Evolutionary conservation across 2,113 vertebrate species (phyloP).

Genomic region (Lynx canadensis): DNA sequence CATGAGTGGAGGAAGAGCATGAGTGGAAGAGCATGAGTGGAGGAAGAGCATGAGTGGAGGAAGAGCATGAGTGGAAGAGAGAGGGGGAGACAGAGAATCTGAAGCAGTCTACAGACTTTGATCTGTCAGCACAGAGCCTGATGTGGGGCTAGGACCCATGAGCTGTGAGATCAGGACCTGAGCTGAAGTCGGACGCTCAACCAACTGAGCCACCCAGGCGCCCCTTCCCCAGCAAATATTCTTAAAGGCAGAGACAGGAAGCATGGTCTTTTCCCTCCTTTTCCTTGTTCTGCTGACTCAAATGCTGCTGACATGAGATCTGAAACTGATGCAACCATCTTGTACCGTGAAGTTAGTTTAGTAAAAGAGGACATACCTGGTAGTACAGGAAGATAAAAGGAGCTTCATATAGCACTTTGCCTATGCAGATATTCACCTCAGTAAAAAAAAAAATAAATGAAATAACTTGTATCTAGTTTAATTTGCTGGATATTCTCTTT

Average conservation of each 20-base stretch:
- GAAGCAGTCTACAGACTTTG: no score
- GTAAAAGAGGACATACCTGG: not conserved
- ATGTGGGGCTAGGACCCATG: no score
- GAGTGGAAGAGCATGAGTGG: no score
- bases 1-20: no score
- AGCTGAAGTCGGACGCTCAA: no score
- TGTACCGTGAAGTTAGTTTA: not conserved
- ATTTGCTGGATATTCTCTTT: not conserved
- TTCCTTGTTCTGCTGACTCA: not conserved
- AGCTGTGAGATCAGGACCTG: no score
- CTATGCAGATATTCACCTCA: not conserved
- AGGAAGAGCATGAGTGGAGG: no score
- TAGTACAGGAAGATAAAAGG: not conserved
- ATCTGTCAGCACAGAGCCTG: no score
- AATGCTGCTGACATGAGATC: not conserved
- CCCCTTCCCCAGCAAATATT: not conserved
- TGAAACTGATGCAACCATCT: not conserved
- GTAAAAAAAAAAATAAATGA: not conserved
- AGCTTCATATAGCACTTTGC: rapidly evolving
- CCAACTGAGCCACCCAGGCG: no score
- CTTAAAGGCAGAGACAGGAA: not conserved
- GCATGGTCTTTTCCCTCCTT: not conserved
- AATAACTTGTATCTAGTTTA: no score
- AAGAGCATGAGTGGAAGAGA: no score
- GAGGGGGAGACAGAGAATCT: no score